Base-by-base conservation (phyloP, 2,888 invertebrate genomes). In the Tenthredo mesomela region DNA sequence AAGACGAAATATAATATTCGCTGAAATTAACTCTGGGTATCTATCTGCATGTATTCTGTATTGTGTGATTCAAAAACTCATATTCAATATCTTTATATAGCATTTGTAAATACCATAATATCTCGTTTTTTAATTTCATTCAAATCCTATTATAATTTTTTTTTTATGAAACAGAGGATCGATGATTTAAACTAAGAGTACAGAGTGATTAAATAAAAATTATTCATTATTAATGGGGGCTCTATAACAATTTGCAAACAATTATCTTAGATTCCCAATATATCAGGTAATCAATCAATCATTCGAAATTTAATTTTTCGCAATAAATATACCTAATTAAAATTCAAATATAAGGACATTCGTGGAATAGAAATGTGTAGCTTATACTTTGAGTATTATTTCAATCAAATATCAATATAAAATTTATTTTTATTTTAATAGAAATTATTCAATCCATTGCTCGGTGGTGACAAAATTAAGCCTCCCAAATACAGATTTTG, bases 101-200 rank as follows among this genome's bases (percentile, higher is more conserved):
- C 77, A 77, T 80, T 80, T 80, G 61, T 80, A 80, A 80, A 80
- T 61, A 80, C 61, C 80, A 80, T 50, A 61, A 80, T 50, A 61
- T 61, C n/a, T 78, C 7, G 61, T 80, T 37, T 80, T 37, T 80
- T 37, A 21, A 15, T 40, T 37, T 37, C 9, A 18, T 80, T 21
- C 10, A 61, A 61, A 80, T 80, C 3, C 40, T 29, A 80, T 33
- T 61, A 40, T 80, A 21, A n/a, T 80, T 40, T 12, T 80, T 40
- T 12, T 10, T 61, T 15, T 6, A 75, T 25, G 70, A 37, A 61
- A 54, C 15, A 77, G 15, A 15, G 33, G 67, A 29, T 40, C 12
- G 21, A n/a, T 25, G 12, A 58, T 58, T 3, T 15, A 61, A 61
- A 77, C 33, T 18, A 33, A 54, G 29, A 18, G 7, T 40, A 80